phyloP scores from a whole-genome alignment of 2,888 invertebrate genomes.

The Drosophila multiciliata region DNA sequence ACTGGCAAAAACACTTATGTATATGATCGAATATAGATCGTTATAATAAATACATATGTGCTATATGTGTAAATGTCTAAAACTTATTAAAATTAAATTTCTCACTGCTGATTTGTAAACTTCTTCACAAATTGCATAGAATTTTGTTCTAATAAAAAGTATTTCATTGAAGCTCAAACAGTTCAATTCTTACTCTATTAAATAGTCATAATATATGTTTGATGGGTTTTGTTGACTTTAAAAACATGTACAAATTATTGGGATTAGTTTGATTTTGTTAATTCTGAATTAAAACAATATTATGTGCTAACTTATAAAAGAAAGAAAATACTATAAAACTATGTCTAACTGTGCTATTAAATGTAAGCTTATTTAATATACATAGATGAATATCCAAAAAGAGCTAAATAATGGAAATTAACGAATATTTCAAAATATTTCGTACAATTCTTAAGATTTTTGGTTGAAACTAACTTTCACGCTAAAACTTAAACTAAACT shows the following conservation, averaged over 20 bases:
- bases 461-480: slow-evolving; percentile 14
- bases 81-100: slow-evolving; percentile 17
- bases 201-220: slow-evolving; percentile 16
- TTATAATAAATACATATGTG: slow-evolving; percentile 21
- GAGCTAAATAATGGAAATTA: slow-evolving; percentile 37
- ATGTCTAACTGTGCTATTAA: slow-evolving; percentile 83
- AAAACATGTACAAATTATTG: slow-evolving; percentile 60
- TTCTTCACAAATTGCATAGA: slow-evolving; percentile 1
- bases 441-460: slow-evolving; percentile 27
- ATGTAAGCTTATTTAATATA: slow-evolving; percentile 75
- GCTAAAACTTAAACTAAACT: slow-evolving; percentile 18
- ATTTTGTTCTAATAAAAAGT: slow-evolving; percentile 1
- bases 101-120: slow-evolving; percentile 11
- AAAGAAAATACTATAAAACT: slow-evolving; percentile 49
- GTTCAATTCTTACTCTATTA: slow-evolving; percentile 25
- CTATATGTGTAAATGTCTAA: slow-evolving; percentile 49
- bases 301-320: slow-evolving; percentile 31
- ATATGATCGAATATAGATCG: slow-evolving; percentile 8
- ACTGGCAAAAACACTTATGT: neutral
- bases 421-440: slow-evolving; percentile 54
- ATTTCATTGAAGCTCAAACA: slow-evolving; percentile 30
- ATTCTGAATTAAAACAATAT: slow-evolving; percentile 25
- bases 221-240: slow-evolving; percentile 30
- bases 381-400: slow-evolving; percentile 42
- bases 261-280: slow-evolving; percentile 39